Percentiles rank a stretch among this genome's conserved stretches.
phyloP scores from a whole-genome alignment of 2,113 vertebrate genomes.

The Stigmatopora argus region DNA sequence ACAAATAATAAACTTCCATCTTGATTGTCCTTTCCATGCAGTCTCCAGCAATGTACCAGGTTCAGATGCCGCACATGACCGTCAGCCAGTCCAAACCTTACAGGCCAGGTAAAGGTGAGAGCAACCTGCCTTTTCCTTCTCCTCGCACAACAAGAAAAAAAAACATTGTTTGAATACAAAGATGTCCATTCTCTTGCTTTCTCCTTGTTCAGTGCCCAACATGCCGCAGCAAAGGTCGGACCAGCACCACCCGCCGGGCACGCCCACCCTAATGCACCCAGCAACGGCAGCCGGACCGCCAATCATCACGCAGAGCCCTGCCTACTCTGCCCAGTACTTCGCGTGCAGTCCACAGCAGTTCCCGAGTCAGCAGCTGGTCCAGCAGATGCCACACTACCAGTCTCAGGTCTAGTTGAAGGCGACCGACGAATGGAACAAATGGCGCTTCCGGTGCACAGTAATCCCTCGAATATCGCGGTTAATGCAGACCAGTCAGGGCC shows the following conservation, averaged over 20 bases:
- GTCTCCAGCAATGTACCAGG: conserved; percentile 88
- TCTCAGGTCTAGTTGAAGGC: conserved; percentile 78
- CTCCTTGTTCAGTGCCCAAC: conserved; percentile 79
- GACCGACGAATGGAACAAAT: too few species aligned
- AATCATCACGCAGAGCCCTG: conserved; percentile 86
- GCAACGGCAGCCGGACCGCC: conserved; percentile 90
- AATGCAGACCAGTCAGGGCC: too few species aligned
- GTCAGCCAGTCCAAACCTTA: conserved; percentile 98
- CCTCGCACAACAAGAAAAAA: not conserved
- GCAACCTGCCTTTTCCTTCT: conserved; percentile 54
- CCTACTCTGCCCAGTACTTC: conserved; percentile 92
- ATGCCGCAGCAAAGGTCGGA: conserved; percentile 96
- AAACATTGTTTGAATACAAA: not conserved
- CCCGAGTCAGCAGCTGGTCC: conserved; percentile 89
- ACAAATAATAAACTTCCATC: not conserved
- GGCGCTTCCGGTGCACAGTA: too few species aligned
- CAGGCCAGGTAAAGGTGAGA: conserved; percentile 99
- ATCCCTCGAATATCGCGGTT: too few species aligned
- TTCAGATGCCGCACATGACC: conserved; percentile 94
- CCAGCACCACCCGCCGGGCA: conserved; percentile 86
- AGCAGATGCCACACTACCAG: conserved; percentile 94
- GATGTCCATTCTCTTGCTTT: not conserved
- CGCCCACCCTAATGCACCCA: conserved; percentile 90
- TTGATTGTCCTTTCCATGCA: conserved; percentile 45
- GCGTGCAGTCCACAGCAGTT: conserved; percentile 96